phyloP scores from a whole-genome alignment of 2,888 invertebrate genomes.

The Dysmachus trigonus region DNA sequence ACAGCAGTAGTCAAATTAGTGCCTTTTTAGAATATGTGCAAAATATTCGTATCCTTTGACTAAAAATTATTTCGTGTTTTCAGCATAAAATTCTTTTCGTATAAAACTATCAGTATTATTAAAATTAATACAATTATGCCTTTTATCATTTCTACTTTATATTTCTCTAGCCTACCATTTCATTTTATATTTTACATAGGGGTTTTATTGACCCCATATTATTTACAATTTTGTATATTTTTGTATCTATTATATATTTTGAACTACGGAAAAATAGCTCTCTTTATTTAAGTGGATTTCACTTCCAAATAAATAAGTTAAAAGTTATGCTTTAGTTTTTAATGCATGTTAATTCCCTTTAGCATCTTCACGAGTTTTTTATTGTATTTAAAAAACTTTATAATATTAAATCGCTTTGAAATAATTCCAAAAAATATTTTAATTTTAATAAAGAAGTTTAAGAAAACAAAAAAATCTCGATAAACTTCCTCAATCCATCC shows the following conservation, averaged over 20 bases:
- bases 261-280: too few relatives aligned
- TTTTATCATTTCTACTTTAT: too few relatives aligned
- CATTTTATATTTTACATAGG: too few relatives aligned
- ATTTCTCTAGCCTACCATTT: too few relatives aligned
- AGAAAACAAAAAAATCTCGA: background rate
- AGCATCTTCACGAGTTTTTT: background rate
- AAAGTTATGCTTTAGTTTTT: too few relatives aligned
- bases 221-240: too few relatives aligned
- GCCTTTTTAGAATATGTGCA: background rate
- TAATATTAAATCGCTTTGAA: background rate
- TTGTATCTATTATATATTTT: too few relatives aligned
- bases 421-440: background rate
- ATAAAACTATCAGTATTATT: background rate
- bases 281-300: too few relatives aligned
- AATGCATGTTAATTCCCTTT: background rate
- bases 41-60: background rate
- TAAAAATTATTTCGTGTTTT: background rate
- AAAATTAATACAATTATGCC: too few relatives aligned
- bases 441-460: background rate
- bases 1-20: background rate
- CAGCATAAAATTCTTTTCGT: too few relatives aligned
- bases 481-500: constrained; percentile 28
- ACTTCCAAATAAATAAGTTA: too few relatives aligned
- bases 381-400: background rate
- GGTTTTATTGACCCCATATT: too few relatives aligned